Evolutionary conservation across 2,888 invertebrate species (phyloP).

Genomic region (Arenicola marina): DNA sequence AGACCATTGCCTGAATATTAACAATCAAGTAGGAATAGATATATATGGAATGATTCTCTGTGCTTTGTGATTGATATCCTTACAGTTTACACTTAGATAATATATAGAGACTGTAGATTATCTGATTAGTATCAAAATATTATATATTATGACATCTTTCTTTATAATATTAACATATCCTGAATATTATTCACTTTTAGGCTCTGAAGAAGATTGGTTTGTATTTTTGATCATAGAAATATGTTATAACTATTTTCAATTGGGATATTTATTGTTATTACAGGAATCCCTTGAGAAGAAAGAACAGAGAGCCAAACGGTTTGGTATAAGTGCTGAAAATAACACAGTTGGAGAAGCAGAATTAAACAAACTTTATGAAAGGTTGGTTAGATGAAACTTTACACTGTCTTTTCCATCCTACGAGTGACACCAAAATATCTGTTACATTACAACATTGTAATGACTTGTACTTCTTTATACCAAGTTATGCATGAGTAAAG

Average conservation of each 20-base stretch:
- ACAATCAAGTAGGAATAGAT: no score
- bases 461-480: neutral
- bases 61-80: no score
- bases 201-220: no score
- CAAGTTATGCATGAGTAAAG: neutral
- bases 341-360: conserved; percentile 37
- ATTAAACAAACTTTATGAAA: neutral
- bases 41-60: no score
- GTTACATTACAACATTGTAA: no score
- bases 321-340: conserved; percentile 54
- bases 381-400: neutral
- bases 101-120: no score
- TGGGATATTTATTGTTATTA: conserved; percentile 14
- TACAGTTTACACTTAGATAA: no score
- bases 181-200: no score
- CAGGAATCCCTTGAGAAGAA: conserved; percentile 64
- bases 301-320: conserved; percentile 67
- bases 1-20: no score
- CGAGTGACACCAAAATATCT: neutral
- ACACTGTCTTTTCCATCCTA: neutral
- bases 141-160: no score
- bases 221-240: neutral
- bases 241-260: neutral
- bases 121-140: no score
- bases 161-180: no score